phyloP scores from a whole-genome alignment of 2,113 vertebrate species.

The Chunga burmeisteri region DNA sequence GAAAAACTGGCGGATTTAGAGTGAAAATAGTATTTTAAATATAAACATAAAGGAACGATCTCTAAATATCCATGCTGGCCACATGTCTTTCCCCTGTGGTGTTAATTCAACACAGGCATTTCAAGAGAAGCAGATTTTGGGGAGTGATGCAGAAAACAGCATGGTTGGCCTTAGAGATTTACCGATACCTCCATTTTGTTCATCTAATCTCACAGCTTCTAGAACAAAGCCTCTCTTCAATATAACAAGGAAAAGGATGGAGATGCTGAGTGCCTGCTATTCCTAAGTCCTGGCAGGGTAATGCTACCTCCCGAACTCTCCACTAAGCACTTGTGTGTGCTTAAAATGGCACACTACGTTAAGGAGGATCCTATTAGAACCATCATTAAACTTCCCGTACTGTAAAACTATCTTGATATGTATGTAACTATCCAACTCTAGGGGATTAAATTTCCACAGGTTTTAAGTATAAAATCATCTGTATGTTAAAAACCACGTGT shows the following conservation, averaged over 20 bases:
- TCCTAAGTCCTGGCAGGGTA: not conserved
- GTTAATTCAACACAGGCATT: not conserved
- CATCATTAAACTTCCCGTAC: not conserved
- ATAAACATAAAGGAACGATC: not conserved
- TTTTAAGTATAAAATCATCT: not conserved
- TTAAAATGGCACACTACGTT: not conserved
- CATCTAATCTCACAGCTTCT: not conserved
- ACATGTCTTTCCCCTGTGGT: not conserved
- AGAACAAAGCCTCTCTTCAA: not conserved
- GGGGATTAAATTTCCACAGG: not conserved
- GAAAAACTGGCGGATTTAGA: not conserved
- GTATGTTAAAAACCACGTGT: not conserved
- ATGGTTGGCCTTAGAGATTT: not conserved
- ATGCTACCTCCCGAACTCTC: not conserved
- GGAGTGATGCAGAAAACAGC: not conserved
- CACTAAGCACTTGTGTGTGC: no score
- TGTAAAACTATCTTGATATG: not conserved
- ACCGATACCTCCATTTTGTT: not conserved
- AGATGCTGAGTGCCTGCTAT: not conserved
- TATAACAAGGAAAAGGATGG: not conserved
- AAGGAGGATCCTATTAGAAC: not conserved
- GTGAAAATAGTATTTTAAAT: not conserved
- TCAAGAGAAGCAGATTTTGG: not conserved
- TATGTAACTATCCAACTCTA: not conserved
- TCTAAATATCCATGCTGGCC: not conserved